Conservation (phyloP, 2,797 vertebrate species). For the Pseudopleuronectes americanus region DNA sequence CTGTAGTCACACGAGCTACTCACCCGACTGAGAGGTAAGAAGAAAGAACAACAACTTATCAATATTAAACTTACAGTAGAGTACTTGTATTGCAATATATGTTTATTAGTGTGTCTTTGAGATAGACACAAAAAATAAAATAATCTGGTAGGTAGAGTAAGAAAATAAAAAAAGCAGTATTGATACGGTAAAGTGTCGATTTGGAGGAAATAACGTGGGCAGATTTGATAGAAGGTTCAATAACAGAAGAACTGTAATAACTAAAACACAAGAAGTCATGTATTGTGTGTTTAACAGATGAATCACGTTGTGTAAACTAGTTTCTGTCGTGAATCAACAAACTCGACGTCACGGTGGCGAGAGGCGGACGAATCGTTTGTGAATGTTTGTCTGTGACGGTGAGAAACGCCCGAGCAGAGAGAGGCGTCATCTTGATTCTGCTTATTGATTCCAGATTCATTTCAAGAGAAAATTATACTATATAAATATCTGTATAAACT, state of each 20-base stretch:
- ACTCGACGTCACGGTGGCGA: too few relatives aligned
- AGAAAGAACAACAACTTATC: conserved; percentile 13
- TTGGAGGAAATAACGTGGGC: conserved; percentile 30
- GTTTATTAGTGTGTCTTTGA: conserved; percentile 50
- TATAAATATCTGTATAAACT: too few relatives aligned
- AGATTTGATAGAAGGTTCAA: conserved; percentile 59
- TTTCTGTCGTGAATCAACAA: not conserved
- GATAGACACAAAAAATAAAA: conserved; percentile 45
- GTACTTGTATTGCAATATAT: conserved; percentile 60
- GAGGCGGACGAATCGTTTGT: not conserved
- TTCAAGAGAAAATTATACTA: too few relatives aligned
- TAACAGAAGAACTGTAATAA: conserved; percentile 80
- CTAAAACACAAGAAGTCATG: conserved; percentile 70
- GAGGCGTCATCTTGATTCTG: not conserved
- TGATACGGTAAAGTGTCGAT: conserved; percentile 38
- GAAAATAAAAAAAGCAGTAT: conserved; percentile 18
- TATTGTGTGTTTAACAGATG: conserved; percentile 50
- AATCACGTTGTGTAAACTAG: conserved; percentile 72
- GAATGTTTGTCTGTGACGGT: not conserved
- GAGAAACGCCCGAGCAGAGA: not conserved
- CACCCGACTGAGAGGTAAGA: conserved; percentile 19
- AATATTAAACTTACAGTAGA: conserved; percentile 67
- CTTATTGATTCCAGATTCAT: not conserved
- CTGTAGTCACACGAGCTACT: conserved; percentile 52
- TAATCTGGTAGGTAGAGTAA: conserved; percentile 53